Base-by-base conservation (phyloP, 2,888 invertebrate species). In the Trichogramma dendrolimi region DNA sequence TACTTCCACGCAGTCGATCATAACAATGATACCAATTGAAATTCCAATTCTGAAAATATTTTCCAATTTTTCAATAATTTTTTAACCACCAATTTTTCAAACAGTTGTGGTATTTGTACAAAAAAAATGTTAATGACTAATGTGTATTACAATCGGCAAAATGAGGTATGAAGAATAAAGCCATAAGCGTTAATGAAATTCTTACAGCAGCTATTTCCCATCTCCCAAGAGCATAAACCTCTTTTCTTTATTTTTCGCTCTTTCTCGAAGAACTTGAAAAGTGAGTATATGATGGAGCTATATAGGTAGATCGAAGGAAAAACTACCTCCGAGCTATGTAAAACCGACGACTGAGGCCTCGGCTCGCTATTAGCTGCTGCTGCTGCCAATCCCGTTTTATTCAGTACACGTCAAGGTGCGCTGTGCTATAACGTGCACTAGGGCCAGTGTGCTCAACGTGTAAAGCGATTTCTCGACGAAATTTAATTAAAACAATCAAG, bases 401-500 rank as follows among this genome's bases (percentile, higher is more conserved):
- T 75, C 74, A 71, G 71, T 70, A 72, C 74, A 74, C 75, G 75
- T 75, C 75, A 74, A 71, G 69, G 77, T 77, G 78, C 77, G 78
- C 78, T 77, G 78, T 74, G 71, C 71, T 67, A 68, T 70, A 66
- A 27, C 39, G 5, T 10, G 27, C 8, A 8, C 61, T 63, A 72
- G 70, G 72, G 71, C 72, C 71, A 70, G 73, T 72, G 70, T 75
- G 74, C 77, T 77, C 76, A 72, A 72, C 74, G 27, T 27, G 77
- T 75, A 75, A 78, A 78, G 73, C 73, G 77, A 79, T 78, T 77
- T 75, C 70, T 73, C 71, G 73, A 68, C 72, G 71, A 79, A 79
- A 79, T 79, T 79, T 79, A 79, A 79, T 79, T 79, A 79, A 79
- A 79, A 79, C 78, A 79, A 79, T 79, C 78, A 79, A 79, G 77